These are phyloP conservation scores for Hypomecis atomaria DNA, from an alignment of 2,888 invertebrate species.

Conservation along the genomic window DNA sequence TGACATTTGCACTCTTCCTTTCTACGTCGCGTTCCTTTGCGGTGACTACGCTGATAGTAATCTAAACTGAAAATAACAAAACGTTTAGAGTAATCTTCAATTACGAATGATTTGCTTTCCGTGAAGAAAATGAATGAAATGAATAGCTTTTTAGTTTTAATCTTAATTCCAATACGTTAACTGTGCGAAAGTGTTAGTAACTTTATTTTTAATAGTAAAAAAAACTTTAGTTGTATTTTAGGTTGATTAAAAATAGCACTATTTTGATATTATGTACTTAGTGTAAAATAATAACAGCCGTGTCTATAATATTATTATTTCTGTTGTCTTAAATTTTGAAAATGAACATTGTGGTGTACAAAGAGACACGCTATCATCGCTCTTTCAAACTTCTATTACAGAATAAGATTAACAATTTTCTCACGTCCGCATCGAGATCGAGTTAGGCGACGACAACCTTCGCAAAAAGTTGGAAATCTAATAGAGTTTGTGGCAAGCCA, in stretches of 20 bases:
- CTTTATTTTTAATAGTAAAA: too few relatives aligned
- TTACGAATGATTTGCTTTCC: neutral
- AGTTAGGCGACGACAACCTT: slow-evolving; percentile 78
- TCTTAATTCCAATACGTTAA: too few relatives aligned
- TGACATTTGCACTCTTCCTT: slow-evolving; percentile 82
- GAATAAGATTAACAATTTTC: slow-evolving; percentile 78
- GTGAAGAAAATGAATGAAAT: slow-evolving; percentile 36
- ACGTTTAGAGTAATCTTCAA: slow-evolving; percentile 5
- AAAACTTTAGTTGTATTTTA: too few relatives aligned
- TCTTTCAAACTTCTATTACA: slow-evolving; percentile 65
- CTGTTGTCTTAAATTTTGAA: neutral
- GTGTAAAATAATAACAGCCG: neutral
- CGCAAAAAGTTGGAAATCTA: slow-evolving; percentile 82
- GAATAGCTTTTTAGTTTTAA: too few relatives aligned
- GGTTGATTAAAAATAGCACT: too few relatives aligned
- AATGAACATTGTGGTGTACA: slow-evolving; percentile 22
- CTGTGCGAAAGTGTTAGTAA: too few relatives aligned
- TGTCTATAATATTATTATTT: neutral
- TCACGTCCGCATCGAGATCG: slow-evolving; percentile 79
- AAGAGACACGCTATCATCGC: slow-evolving; percentile 61
- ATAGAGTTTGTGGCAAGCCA: slow-evolving; percentile 81
- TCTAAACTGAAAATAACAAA: slow-evolving; percentile 18
- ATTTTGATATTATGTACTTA: too few relatives aligned
- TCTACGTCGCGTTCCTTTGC: slow-evolving; percentile 67
- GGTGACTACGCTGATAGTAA: slow-evolving; percentile 38